Evolutionary conservation across 2,888 invertebrate genomes (phyloP).

Genomic region (Diarsia mendica): DNA sequence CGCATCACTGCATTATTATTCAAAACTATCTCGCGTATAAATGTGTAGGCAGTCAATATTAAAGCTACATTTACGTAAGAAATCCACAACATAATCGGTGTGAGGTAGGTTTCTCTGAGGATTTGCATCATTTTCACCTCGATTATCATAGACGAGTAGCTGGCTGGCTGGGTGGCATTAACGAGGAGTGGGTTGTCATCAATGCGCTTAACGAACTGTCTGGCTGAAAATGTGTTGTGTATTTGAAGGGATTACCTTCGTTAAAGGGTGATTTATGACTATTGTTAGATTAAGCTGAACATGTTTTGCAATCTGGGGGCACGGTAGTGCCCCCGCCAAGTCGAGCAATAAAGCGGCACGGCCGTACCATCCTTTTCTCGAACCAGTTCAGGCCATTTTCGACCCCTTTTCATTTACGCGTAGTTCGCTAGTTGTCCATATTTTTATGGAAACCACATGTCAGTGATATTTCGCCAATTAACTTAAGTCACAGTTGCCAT

Average conservation of each 20-base stretch:
- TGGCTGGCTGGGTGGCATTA: conserved; percentile 45
- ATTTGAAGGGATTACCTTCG: conserved; percentile 19
- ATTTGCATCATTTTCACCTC: conserved; percentile 62
- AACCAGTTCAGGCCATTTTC: too few species aligned
- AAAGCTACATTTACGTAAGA: conserved; percentile 53
- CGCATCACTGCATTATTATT: too few species aligned
- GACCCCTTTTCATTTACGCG: too few species aligned
- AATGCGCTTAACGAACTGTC: conserved; percentile 59
- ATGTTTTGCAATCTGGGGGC: conserved; percentile 28
- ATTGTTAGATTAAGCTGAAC: conserved; percentile 11
- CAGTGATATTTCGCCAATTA: too few species aligned
- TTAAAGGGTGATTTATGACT: conserved; percentile 51
- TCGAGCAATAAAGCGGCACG: too few species aligned
- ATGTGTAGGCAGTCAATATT: conserved; percentile 25
- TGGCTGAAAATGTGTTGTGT: conserved; percentile 16
- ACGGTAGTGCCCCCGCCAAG: too few species aligned
- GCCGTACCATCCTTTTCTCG: too few species aligned
- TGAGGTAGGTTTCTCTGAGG: conserved; percentile 47
- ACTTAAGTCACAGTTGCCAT: too few species aligned
- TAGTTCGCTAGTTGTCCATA: too few species aligned
- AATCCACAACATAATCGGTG: conserved; percentile 52
- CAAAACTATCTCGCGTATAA: conserved; percentile 13
- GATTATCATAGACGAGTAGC: conserved; percentile 59
- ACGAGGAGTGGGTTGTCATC: conserved; percentile 69
- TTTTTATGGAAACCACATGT: too few species aligned